phyloP scores from a whole-genome alignment of 2,113 vertebrate species.

The Echinops telfairi region DNA sequence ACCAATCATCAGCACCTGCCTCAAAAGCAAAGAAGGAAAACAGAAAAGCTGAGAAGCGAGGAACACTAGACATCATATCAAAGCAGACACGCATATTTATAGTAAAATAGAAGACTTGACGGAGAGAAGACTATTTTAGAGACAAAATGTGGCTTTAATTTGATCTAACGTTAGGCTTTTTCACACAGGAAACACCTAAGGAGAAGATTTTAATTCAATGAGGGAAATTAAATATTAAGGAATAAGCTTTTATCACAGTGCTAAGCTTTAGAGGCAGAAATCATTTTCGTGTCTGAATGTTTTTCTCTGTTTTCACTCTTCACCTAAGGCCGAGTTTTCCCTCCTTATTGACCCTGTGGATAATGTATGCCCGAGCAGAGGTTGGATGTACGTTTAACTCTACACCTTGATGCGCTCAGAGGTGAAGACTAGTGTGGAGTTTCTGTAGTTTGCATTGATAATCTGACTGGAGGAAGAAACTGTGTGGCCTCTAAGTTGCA shows the following conservation, averaged over 20 bases:
- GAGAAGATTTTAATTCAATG: conserved; percentile 17
- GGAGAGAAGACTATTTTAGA: background rate
- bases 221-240: conserved; percentile 21
- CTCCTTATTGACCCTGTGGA: background rate
- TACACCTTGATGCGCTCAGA: conserved; percentile 10
- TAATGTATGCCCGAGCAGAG: background rate
- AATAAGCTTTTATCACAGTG: conserved; percentile 12
- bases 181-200: background rate
- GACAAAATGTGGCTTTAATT: conserved; percentile 39
- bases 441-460: conserved; percentile 36
- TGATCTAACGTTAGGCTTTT: background rate
- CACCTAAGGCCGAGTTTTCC: background rate
- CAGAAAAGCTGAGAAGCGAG: conserved; percentile 35
- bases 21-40: conserved; percentile 1
- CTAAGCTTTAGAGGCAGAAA: conserved; percentile 37
- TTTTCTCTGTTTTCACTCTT: background rate
- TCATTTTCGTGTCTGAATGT: background rate
- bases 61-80: conserved; percentile 10
- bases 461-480: conserved; percentile 3
- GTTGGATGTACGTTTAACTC: conserved; percentile 4
- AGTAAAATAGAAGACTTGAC: conserved; percentile 57
- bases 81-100: conserved; percentile 1
- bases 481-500: background rate
- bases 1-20: background rate
- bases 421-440: conserved; percentile 44